Evolutionary conservation across 2,113 vertebrate genomes (phyloP).

Genomic region (Emydocephalus ijimae): DNA sequence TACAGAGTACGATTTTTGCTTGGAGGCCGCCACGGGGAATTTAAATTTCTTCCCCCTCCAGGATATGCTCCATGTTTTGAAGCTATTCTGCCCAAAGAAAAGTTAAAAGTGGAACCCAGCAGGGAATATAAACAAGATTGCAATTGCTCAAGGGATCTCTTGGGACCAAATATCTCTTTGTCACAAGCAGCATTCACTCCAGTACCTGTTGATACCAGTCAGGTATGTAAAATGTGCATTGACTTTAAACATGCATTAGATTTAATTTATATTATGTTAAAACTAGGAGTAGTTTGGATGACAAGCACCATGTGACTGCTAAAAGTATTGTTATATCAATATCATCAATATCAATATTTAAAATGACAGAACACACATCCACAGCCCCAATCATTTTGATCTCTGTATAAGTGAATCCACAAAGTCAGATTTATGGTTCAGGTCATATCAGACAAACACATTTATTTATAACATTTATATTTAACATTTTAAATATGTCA

Average conservation of each 20-base stretch:
- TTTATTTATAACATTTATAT: neutral
- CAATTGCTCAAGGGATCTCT: conserved; percentile 75
- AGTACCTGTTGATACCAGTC: conserved; percentile 88
- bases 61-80: conserved; percentile 94
- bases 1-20: conserved; percentile 87
- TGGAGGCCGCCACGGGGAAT: conserved; percentile 92
- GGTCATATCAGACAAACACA: neutral
- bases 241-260: neutral
- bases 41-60: conserved; percentile 93
- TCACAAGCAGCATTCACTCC: conserved; percentile 94
- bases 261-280: neutral
- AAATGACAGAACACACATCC: neutral
- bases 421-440: neutral
- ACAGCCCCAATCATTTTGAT: neutral
- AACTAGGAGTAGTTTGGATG: neutral
- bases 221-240: conserved; percentile 68
- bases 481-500: neutral
- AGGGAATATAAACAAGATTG: conserved; percentile 84
- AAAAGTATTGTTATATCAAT: neutral
- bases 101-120: conserved; percentile 87
- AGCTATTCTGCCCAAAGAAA: conserved; percentile 90
- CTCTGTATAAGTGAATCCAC: neutral
- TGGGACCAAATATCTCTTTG: conserved; percentile 85
- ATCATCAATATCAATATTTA: neutral
- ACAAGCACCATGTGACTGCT: neutral